phyloP scores from a whole-genome alignment of 2,797 vertebrate species.

The Lindbergichthys nudifrons region DNA sequence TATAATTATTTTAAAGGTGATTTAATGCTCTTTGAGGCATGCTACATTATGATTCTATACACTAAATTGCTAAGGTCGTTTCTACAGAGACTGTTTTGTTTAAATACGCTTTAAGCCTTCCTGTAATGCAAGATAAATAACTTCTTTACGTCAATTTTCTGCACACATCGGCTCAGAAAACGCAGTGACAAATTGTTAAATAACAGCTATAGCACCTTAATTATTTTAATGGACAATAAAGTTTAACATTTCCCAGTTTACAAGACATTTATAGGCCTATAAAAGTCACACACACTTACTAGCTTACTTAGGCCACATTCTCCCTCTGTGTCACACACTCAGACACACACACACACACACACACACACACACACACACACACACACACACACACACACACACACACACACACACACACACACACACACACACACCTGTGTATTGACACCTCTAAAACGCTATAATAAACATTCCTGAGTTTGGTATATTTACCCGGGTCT shows the following conservation, averaged over 20 bases:
- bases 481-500: slow-evolving; percentile 67
- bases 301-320: slow-evolving; percentile 66
- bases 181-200: slow-evolving; percentile 62
- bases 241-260: slow-evolving; percentile 84
- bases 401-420: slow-evolving; percentile 29
- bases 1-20: background rate
- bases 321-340: slow-evolving; percentile 26
- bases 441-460: slow-evolving; percentile 37
- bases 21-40: background rate
- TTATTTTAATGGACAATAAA: slow-evolving; percentile 81
- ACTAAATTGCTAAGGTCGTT: background rate
- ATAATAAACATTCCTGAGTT: slow-evolving; percentile 60
- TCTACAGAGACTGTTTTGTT: background rate
- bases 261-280: slow-evolving; percentile 96
- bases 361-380: slow-evolving; percentile 22
- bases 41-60: background rate
- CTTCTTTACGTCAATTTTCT: background rate
- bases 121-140: background rate
- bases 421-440: slow-evolving; percentile 55
- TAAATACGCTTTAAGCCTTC: too few relatives aligned
- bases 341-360: slow-evolving; percentile 26
- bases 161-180: background rate
- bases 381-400: slow-evolving; percentile 45
- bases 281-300: slow-evolving; percentile 90
- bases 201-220: slow-evolving; percentile 72